phyloP scores from a whole-genome alignment of 1,140 invertebrate genomes.

The Bombus waltoni region DNA sequence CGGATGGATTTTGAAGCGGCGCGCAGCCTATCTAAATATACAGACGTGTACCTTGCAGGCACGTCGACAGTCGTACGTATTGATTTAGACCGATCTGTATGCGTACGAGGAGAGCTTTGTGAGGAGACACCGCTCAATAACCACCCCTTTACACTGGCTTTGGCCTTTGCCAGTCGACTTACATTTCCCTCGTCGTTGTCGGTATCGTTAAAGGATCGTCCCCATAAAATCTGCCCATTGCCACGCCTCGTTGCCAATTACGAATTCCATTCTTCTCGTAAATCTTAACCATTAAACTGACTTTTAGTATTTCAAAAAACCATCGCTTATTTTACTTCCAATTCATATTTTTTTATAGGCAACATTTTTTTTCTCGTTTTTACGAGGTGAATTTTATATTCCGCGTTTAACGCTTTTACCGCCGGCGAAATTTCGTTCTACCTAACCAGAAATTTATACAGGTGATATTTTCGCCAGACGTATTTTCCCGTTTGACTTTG shows the following conservation, averaged over 20 bases:
- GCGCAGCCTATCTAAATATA: conserved; percentile 10
- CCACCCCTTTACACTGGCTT: conserved; percentile 56
- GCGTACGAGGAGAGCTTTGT: conserved; percentile 55
- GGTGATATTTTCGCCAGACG: too few relatives aligned
- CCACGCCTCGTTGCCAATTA: not conserved
- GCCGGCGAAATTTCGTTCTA: not conserved
- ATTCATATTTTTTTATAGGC: not conserved
- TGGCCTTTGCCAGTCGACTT: conserved; percentile 58
- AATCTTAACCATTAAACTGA: not conserved
- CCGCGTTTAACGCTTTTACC: too few relatives aligned
- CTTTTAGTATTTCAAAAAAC: not conserved
- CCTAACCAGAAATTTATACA: too few relatives aligned
- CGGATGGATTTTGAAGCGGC: conserved; percentile 2
- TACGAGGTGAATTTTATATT: not conserved
- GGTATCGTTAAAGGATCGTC: conserved; percentile 39
- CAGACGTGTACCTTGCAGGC: conserved; percentile 32
- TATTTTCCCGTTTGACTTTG: too few relatives aligned
- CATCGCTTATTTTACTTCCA: not conserved
- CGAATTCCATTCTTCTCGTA: not conserved
- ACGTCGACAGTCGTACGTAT: conserved; percentile 54
- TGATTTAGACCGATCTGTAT: conserved; percentile 48
- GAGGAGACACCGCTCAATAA: conserved; percentile 62
- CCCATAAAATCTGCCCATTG: conserved; percentile 8
- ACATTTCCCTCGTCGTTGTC: conserved; percentile 37
- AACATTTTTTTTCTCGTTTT: not conserved